Conservation (phyloP, 2,797 vertebrate genomes). For the Petrocephalus schoutedeni region DNA sequence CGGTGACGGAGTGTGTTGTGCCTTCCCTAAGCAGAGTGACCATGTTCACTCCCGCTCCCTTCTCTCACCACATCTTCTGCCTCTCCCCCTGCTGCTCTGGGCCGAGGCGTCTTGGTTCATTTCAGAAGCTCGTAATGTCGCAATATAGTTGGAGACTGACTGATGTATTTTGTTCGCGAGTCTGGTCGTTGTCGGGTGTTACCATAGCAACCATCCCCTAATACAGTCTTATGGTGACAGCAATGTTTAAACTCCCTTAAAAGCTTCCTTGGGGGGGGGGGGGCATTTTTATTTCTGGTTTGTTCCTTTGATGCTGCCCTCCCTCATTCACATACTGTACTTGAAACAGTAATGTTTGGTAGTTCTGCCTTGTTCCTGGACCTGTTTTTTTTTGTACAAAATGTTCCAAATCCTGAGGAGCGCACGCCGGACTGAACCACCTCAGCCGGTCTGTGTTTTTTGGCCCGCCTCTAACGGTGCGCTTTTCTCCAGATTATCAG, state of each 20-base stretch:
- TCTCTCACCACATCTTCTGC: background rate
- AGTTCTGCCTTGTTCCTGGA: constrained; percentile 6
- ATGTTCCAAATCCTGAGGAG: background rate
- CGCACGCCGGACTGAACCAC: background rate
- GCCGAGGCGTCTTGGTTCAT: background rate
- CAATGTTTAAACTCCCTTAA: background rate
- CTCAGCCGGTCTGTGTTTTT: background rate
- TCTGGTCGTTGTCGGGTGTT: background rate
- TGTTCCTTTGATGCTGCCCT: background rate
- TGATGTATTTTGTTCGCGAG: background rate
- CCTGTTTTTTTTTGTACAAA: background rate
- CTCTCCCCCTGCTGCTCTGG: background rate
- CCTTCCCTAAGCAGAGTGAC: background rate
- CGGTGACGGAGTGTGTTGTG: background rate
- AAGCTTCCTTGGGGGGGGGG: background rate
- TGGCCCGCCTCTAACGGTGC: background rate
- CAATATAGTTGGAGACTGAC: background rate
- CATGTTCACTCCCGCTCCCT: too few relatives aligned
- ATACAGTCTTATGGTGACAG: background rate
- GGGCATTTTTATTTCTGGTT: background rate
- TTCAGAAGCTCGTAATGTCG: background rate
- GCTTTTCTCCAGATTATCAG: background rate
- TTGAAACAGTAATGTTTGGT: background rate
- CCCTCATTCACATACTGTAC: constrained; percentile 1
- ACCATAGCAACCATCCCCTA: constrained; percentile 7